Percentiles rank a stretch among this genome's conserved stretches.
Conservation (phyloP, 2,888 invertebrate species). For the Ophion ventricosus region DNA sequence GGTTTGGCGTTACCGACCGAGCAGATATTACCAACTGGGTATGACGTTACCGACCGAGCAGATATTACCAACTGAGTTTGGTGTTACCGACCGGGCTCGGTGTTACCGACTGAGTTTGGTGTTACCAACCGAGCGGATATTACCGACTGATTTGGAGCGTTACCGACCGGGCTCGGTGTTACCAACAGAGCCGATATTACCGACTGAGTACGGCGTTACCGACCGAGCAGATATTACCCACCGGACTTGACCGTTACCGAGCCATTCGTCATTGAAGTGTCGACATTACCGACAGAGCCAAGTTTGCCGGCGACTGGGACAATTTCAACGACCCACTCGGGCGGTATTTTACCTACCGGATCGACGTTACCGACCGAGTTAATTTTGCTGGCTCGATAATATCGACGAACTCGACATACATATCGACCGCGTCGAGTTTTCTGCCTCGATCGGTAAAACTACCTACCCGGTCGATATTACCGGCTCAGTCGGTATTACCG, state of each 20-base stretch:
- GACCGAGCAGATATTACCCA: neutral
- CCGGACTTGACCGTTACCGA: neutral
- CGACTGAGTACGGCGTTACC: no score
- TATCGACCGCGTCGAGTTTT: neutral
- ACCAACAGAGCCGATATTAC: no score
- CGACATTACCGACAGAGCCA: neutral
- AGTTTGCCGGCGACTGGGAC: neutral
- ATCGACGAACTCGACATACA: neutral
- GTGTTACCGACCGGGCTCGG: no score
- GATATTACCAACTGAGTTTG: no score
- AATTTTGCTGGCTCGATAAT: neutral
- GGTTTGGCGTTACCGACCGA: no score
- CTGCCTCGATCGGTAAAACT: neutral
- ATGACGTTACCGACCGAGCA: no score
- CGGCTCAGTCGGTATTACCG: no score
- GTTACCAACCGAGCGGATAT: no score
- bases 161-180: slow-evolving; percentile 3
- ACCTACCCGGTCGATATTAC: neutral
- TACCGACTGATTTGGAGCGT: neutral
- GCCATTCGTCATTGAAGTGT: neutral
- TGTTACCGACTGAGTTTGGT: no score
- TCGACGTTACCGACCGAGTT: neutral
- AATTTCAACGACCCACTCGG: neutral
- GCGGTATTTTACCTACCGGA: neutral
- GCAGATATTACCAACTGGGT: no score